phyloP scores from a whole-genome alignment of 2,797 vertebrate species.

The Pteronotus mesoamericanus region DNA sequence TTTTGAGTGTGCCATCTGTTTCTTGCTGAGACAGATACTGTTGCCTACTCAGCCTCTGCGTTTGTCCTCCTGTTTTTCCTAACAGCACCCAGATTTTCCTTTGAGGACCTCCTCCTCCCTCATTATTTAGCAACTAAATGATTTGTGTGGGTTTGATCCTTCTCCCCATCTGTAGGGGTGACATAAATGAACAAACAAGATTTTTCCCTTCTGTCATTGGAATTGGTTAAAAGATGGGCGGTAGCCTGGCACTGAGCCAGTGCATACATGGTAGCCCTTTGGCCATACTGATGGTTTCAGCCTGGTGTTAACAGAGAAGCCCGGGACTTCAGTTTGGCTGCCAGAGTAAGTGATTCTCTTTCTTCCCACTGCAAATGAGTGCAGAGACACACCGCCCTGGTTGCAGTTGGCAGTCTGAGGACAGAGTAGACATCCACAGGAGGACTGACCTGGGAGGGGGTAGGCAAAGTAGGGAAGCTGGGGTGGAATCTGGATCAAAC shows the following conservation, averaged over 20 bases:
- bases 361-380: background rate
- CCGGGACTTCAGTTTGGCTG: background rate
- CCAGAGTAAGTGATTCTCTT: background rate
- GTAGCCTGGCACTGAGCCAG: background rate
- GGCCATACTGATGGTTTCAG: background rate
- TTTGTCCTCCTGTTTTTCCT: background rate
- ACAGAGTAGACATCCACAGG: background rate
- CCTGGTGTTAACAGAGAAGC: background rate
- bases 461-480: background rate
- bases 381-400: background rate
- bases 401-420: background rate
- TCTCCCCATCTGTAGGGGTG: background rate
- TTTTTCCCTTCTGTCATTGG: background rate
- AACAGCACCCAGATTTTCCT: background rate
- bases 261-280: background rate
- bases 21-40: background rate
- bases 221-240: background rate
- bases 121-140: background rate
- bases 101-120: background rate
- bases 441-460: background rate
- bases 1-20: background rate
- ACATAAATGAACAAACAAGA: background rate
- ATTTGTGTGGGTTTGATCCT: background rate
- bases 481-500: background rate
- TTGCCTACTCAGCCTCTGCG: background rate